Percentiles rank a stretch among this genome's conserved stretches.
phyloP scores from a whole-genome alignment of 2,888 invertebrate species.

The Hofmannophila pseudospretella region DNA sequence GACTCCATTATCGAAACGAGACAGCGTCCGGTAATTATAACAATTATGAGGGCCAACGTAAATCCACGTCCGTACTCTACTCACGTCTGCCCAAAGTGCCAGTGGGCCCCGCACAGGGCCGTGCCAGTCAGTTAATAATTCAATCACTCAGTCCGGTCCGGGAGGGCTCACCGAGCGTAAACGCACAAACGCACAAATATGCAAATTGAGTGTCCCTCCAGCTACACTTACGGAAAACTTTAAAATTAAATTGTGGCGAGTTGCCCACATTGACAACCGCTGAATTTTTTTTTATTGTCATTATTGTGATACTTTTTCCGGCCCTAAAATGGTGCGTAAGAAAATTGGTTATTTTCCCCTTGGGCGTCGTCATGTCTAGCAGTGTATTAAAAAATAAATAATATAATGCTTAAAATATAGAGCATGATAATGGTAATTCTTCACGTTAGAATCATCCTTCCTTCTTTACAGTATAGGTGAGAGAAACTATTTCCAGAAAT shows the following conservation, averaged over 20 bases:
- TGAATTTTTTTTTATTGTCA: conserved; percentile 25
- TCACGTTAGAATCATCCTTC: too few species aligned
- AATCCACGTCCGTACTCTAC: conserved; percentile 40
- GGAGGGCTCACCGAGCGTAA: conserved; percentile 33
- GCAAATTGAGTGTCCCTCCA: conserved; percentile 44
- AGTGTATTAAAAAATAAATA: too few species aligned
- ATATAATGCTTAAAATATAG: too few species aligned
- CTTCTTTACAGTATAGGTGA: too few species aligned
- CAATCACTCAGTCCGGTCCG: conserved; percentile 54
- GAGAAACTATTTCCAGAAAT: too few species aligned
- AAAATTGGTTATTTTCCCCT: too few species aligned
- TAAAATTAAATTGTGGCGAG: conserved; percentile 48
- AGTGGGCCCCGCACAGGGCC: conserved; percentile 28
- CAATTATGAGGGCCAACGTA: conserved; percentile 41
- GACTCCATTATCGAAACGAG: conserved; percentile 41
- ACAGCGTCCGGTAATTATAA: conserved; percentile 46
- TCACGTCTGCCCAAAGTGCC: conserved; percentile 51
- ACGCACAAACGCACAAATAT: conserved; percentile 66
- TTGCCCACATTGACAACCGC: conserved; percentile 33
- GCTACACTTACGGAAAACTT: conserved; percentile 45
- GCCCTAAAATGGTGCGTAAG: too few species aligned
- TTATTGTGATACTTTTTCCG: too few species aligned
- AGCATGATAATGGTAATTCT: too few species aligned
- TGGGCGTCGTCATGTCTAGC: too few species aligned
- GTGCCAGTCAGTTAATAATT: conserved; percentile 64